A percentile compares a stretch with the other conserved stretches of the same genome.
These are phyloP conservation scores for Trachelus troglodyta DNA, from an alignment of 2,888 invertebrate genomes.

Conservation along the genomic window DNA sequence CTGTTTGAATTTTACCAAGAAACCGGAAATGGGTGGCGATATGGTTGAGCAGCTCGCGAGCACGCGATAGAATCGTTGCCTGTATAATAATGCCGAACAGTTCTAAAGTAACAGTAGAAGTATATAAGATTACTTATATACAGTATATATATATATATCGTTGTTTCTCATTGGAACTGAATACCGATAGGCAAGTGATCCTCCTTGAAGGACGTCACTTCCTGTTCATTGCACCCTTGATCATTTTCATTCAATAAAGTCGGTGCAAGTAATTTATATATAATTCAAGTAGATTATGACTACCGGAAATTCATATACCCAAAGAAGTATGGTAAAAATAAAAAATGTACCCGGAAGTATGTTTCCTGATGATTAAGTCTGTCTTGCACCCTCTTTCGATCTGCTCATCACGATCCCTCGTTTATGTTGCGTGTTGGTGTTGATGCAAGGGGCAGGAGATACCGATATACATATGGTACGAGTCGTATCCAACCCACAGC, in stretches of 20 bases:
- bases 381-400: background rate
- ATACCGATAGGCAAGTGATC: slow-evolving; percentile 14
- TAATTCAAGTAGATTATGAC: background rate
- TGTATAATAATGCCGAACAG: background rate
- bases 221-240: slow-evolving; percentile 47
- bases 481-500: slow-evolving; percentile 96
- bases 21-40: background rate
- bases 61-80: background rate
- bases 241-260: slow-evolving; percentile 44
- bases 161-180: background rate
- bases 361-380: background rate
- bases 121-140: background rate
- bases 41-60: background rate
- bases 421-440: slow-evolving; percentile 61
- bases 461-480: slow-evolving; percentile 98
- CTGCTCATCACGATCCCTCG: slow-evolving; percentile 34
- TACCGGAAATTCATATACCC: background rate
- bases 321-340: background rate
- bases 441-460: slow-evolving; percentile 88
- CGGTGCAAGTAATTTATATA: slow-evolving; percentile 36
- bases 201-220: slow-evolving; percentile 27
- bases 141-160: background rate
- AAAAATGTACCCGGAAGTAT: background rate
- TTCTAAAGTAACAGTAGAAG: background rate
- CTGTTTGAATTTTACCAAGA: background rate